Evolutionary conservation across 2,113 vertebrate species (phyloP).

Genomic region (Ochotona curzoniae): DNA sequence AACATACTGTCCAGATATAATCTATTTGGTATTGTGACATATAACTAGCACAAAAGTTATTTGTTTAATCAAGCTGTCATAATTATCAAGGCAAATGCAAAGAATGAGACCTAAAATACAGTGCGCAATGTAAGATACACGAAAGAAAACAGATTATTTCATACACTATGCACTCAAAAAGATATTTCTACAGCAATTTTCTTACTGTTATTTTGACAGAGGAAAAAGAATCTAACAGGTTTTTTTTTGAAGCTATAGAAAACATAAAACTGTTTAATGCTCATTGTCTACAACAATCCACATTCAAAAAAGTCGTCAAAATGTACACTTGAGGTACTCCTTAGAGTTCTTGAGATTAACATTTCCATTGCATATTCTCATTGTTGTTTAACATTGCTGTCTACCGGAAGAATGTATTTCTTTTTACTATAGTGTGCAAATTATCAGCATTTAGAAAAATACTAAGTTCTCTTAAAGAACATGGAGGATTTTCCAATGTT

Average conservation of each 20-base stretch:
- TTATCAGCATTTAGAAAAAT: conserved; percentile 63
- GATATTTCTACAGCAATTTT: conserved; percentile 79
- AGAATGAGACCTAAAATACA: conserved; percentile 69
- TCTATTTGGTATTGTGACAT: conserved; percentile 75
- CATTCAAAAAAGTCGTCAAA: conserved; percentile 75
- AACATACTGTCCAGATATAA: conserved; percentile 50
- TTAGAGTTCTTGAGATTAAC: neutral
- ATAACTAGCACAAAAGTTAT: conserved; percentile 69
- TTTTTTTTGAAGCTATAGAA: conserved; percentile 77
- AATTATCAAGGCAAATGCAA: conserved; percentile 70
- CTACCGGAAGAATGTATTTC: conserved; percentile 17
- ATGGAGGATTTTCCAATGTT: conserved; percentile 2
- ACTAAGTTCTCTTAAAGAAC: conserved; percentile 54
- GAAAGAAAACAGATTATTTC: conserved; percentile 69
- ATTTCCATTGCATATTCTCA: conserved; percentile 49
- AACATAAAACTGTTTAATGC: conserved; percentile 80
- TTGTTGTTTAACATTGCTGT: conserved; percentile 65
- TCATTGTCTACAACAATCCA: conserved; percentile 60
- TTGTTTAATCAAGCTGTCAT: conserved; percentile 73
- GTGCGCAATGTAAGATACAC: conserved; percentile 75
- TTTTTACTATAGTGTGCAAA: conserved; percentile 55
- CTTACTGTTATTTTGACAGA: conserved; percentile 75
- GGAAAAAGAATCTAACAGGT: conserved; percentile 72
- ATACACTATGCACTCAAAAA: conserved; percentile 62
- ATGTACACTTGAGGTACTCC: conserved; percentile 71